Evolutionary conservation across 2,113 vertebrate species (phyloP), one percentile per base, ranked within the genome.

Genomic region (Labeo rohita): DNA sequence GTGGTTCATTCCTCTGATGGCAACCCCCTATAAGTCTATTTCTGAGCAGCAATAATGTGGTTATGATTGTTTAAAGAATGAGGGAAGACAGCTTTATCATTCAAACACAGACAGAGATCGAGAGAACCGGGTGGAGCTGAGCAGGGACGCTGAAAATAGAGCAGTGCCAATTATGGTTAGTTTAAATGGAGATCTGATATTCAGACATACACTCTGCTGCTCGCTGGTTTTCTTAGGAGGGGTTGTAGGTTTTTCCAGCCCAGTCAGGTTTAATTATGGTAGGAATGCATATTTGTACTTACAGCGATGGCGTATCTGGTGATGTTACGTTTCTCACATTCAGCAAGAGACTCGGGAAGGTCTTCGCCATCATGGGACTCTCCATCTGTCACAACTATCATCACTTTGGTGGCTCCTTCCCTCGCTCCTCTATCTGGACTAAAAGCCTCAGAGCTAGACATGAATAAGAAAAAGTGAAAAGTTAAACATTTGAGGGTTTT

Each of bases 361-460:
- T 99, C 97, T 16, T 99, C 97, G 0, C 96, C 96, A 0, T 99
- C 98, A 1, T 99, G 98, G 1, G 98, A 99, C 87, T 99, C 98
- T 1, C 98, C 98, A 0, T 99, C 98, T 0, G 98, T 99, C 90
- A 99, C 97, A 21, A 99, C 98, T 1, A 99, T 97, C 95, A 99
- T 95, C 80, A 99, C 94, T 61, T 97, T 96, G 7, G 94, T 93
- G 85, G 98, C 98, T 0, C 96, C 97, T 0, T 96, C 95, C 36
- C 98, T 94, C 0, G 96, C 97, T 0, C 97, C 97, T 0, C 93
- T 93, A 73, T 90, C 93, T 0, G 92, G 88, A 50, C 96, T 98
- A 93, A 99, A 99, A 0, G 97, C 97, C 87, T 98, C 97, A 0
- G 97, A 94, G 94, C 98, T 99, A 89, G n/a, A 77, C 2, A 28